These are phyloP conservation scores for Stictocephala bisonia DNA, from an alignment of 2,888 invertebrate species.

Conservation along the genomic window DNA sequence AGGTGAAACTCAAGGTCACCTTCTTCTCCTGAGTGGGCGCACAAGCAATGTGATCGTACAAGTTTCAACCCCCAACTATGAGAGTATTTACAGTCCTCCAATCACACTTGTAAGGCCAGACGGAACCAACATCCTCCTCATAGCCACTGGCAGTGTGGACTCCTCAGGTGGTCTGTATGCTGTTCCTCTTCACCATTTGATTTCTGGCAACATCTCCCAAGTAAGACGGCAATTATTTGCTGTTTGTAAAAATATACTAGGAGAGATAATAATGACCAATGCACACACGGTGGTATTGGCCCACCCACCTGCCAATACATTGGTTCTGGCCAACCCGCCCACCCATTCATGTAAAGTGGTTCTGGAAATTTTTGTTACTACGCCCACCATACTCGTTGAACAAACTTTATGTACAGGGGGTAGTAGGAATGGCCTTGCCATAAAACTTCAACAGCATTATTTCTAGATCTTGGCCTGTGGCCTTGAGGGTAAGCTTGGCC, in stretches of 20 bases:
- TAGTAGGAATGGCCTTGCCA: no score
- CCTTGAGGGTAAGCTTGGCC: no score
- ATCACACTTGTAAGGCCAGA: slow-evolving; percentile 72
- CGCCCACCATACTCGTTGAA: no score
- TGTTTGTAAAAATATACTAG: slow-evolving; percentile 26
- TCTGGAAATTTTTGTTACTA: no score
- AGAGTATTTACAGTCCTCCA: slow-evolving; percentile 80
- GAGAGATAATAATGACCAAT: slow-evolving; percentile 52
- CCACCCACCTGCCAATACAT: no score
- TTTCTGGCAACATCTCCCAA: slow-evolving; percentile 65
- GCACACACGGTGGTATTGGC: no score
- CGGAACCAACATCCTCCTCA: slow-evolving; percentile 73
- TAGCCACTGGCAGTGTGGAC: slow-evolving; percentile 80
- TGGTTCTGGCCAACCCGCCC: no score
- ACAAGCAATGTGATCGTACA: slow-evolving; percentile 73
- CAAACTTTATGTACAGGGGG: no score
- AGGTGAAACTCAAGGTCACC: slow-evolving; percentile 67
- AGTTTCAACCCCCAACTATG: slow-evolving; percentile 72
- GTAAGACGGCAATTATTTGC: slow-evolving; percentile 62
- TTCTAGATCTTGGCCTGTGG: no score
- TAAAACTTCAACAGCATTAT: no score
- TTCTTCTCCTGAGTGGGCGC: slow-evolving; percentile 77
- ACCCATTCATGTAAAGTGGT: no score
- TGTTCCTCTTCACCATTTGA: slow-evolving; percentile 69
- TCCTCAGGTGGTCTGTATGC: slow-evolving; percentile 78